phyloP scores from a whole-genome alignment of 2,113 vertebrate genomes.

The Toxotes jaculatrix region DNA sequence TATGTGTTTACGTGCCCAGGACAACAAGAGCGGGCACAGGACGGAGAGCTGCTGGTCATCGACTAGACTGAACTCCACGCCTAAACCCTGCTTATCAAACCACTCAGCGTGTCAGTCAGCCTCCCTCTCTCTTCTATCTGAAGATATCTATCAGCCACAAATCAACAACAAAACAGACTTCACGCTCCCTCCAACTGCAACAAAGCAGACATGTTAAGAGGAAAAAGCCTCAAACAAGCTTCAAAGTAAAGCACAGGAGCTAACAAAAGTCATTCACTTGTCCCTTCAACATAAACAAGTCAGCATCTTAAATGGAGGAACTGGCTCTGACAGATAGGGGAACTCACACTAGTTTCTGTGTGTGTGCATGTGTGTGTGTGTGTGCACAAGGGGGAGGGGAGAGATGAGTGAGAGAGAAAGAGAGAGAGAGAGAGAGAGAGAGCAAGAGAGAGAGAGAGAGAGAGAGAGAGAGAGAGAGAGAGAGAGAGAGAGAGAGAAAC shows the following conservation, averaged over 20 bases:
- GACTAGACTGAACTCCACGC: slow-evolving; percentile 47
- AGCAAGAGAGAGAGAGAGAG: slow-evolving; percentile 26
- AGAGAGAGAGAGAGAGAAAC: slow-evolving; percentile 51
- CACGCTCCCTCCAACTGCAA: slow-evolving; percentile 34
- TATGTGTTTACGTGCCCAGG: slow-evolving; percentile 53
- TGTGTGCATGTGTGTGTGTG: slow-evolving; percentile 54
- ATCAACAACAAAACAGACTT: slow-evolving; percentile 38
- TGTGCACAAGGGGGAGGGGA: slow-evolving; percentile 63
- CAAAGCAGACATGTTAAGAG: slow-evolving; percentile 2
- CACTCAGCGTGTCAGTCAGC: slow-evolving; percentile 9
- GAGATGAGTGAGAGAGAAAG: slow-evolving; percentile 40
- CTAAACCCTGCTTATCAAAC: slow-evolving; percentile 46
- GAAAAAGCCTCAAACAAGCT: slow-evolving; percentile 20
- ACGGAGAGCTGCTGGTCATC: slow-evolving; percentile 58
- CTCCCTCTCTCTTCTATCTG: slow-evolving; percentile 38
- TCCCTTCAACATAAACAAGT: slow-evolving; percentile 76
- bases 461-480: slow-evolving; percentile 30
- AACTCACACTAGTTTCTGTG: slow-evolving; percentile 82
- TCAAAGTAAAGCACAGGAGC: slow-evolving; percentile 29
- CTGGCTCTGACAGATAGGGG: slow-evolving; percentile 85
- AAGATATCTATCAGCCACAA: slow-evolving; percentile 47
- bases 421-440: slow-evolving; percentile 26
- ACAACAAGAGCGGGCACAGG: slow-evolving; percentile 45
- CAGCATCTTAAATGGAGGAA: slow-evolving; percentile 84
- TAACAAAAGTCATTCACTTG: slow-evolving; percentile 50